phyloP scores from a whole-genome alignment of 2,113 vertebrate genomes.

The Caranx melampygus region DNA sequence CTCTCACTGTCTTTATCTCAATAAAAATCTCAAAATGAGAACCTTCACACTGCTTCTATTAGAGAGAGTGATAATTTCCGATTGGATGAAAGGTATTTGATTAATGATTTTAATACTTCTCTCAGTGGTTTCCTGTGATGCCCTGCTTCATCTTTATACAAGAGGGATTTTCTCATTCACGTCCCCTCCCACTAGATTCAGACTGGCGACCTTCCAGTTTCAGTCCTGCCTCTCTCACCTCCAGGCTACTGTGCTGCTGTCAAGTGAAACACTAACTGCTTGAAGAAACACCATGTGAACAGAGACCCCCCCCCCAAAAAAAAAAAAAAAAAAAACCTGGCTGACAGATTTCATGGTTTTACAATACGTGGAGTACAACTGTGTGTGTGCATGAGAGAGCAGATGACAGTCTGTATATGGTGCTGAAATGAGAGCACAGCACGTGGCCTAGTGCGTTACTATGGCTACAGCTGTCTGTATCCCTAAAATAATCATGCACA shows the following conservation, averaged over 20 bases:
- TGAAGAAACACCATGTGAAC: background rate
- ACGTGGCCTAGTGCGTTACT: conserved; percentile 74
- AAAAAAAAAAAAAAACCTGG: too few species aligned
- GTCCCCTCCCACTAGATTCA: conserved; percentile 31
- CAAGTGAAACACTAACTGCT: conserved; percentile 31
- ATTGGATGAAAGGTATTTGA: background rate
- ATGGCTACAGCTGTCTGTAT: conserved; percentile 79
- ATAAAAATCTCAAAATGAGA: too few species aligned
- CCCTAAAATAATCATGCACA: conserved; percentile 76
- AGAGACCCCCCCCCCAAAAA: background rate
- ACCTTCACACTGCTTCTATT: too few species aligned
- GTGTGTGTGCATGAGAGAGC: background rate
- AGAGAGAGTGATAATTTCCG: background rate
- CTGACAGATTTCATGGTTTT: background rate
- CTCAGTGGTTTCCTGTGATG: background rate
- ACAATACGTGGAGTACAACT: background rate
- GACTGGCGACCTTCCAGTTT: conserved; percentile 68
- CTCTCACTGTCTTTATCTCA: too few species aligned
- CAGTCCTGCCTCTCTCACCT: conserved; percentile 44
- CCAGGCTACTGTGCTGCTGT: conserved; percentile 38
- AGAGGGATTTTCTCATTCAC: conserved; percentile 54
- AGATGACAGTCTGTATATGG: conserved; percentile 52
- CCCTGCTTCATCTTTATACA: conserved; percentile 36
- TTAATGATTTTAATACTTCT: background rate
- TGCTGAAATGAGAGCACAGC: conserved; percentile 72